Percentiles rank a stretch among this genome's conserved stretches.
These are phyloP conservation scores for Gonatopus flavifemur DNA, from an alignment of 1,140 invertebrate genomes.

Conservation along the genomic window DNA sequence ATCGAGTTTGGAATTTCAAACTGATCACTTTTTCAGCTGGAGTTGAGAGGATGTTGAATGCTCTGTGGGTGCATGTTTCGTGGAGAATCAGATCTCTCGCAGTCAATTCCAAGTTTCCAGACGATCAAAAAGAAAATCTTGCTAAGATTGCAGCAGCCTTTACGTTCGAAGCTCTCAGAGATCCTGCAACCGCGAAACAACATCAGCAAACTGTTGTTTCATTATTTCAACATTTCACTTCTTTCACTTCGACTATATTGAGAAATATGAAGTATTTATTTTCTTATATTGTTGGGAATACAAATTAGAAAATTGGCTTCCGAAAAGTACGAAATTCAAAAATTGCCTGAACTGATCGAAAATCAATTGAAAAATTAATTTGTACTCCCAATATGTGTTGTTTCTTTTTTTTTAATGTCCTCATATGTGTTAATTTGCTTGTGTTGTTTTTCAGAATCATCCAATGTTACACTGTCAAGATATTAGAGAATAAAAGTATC, in stretches of 20 bases:
- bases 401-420: no score
- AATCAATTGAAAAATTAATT: no score
- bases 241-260: constrained; percentile 40
- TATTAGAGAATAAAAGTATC: constrained; percentile 32
- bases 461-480: constrained; percentile 36
- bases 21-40: constrained; percentile 19
- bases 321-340: no score
- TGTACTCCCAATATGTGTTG: no score
- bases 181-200: constrained; percentile 38
- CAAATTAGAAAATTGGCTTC: no score
- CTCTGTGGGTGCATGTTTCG: constrained; percentile 46
- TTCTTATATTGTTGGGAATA: constrained; percentile 7
- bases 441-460: constrained; percentile 42
- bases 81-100: constrained; percentile 46
- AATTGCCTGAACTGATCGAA: no score
- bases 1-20: no score
- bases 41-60: constrained; percentile 37
- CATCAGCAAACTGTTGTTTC: constrained; percentile 43
- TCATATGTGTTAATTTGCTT: no score
- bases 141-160: constrained; percentile 48
- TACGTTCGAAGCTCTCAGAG: constrained; percentile 44
- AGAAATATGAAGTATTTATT: constrained; percentile 47
- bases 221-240: constrained; percentile 50
- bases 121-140: constrained; percentile 38
- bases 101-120: constrained; percentile 31